Base-by-base conservation (phyloP, 2,797 vertebrate genomes). In the Sebastes cheni region DNA sequence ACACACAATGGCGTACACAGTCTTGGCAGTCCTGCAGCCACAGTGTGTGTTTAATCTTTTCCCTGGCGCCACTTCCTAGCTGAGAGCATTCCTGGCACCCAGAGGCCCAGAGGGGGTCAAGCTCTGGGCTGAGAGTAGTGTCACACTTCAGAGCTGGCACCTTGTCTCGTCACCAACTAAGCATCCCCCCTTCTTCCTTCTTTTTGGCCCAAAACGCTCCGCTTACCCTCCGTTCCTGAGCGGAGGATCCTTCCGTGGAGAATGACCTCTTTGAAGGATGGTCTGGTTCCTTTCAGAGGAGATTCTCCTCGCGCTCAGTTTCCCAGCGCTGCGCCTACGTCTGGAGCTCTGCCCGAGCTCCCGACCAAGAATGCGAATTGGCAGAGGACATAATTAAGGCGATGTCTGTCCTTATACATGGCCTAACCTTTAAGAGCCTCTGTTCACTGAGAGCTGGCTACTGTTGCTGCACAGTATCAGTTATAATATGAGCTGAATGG, bases 301-400 rank as follows among this genome's bases (percentile, higher is more conserved):
- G 92, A 93, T 95, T 95, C 93, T 95, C 93, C 93, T 94, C 88
- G 89, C 91, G 52, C 87, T 89, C 90, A 90, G 89, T 93, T 95
- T 95, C 93, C 93, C 92, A 93, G 93, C 88, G 77, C 85, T 92
- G 90, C 83, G 30, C 89, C 88, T 84, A 81, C 68, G 69, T 85
- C 88, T 94, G 92, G 90, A 90, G 39, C 78, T 65, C 71, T 76
- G 93, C 92, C 93, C 50, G 34, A 79, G 79, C 67, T 80, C 82
- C 67, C 60, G 72, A 89, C 79, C 91, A 93, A 90, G 88, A 94
- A 92, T 93, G 90, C 46, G 80, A 90, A 89, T 90, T 93, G 93
- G 92, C 91, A 91, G 84, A 88, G 90, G 89, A 91, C 81, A 68
- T 92, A 89, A 92, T 92, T 91, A 91, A 92, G 91, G 91, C 79